Evolutionary conservation across 1,140 invertebrate species (phyloP).

Genomic region (Carposina sasakii): DNA sequence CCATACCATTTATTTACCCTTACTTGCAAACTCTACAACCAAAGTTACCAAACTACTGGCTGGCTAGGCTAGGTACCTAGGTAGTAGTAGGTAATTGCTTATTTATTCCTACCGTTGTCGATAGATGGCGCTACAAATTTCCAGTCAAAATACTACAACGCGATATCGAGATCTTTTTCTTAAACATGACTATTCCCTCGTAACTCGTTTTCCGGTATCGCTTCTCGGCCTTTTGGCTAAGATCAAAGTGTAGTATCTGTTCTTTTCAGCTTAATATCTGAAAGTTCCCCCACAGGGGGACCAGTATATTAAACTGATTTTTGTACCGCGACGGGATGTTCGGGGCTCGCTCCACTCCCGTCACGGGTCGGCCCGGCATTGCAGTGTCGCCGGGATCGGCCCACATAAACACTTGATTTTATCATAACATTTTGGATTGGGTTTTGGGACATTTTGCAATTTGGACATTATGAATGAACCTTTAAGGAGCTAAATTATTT

Average conservation of each 20-base stretch:
- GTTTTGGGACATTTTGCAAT: too few species aligned
- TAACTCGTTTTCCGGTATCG: neutral
- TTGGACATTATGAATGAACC: too few species aligned
- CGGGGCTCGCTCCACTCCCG: conserved; percentile 8
- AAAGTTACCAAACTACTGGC: too few species aligned
- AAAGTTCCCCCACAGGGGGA: conserved; percentile 6
- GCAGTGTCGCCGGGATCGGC: conserved; percentile 8
- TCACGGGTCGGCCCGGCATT: conserved; percentile 8
- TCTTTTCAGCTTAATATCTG: conserved; percentile 10
- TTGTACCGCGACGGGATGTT: conserved; percentile 5
- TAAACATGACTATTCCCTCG: neutral
- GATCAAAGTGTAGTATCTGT: conserved; percentile 10
- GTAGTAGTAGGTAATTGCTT: too few species aligned
- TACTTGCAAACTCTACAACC: too few species aligned
- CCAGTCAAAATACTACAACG: neutral
- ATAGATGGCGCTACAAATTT: too few species aligned
- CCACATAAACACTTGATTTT: too few species aligned
- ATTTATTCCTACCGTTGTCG: too few species aligned
- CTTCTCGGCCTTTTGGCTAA: conserved; percentile 9
- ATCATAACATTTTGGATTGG: too few species aligned
- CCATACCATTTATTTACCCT: too few species aligned
- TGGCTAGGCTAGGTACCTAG: neutral
- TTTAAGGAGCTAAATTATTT: too few species aligned
- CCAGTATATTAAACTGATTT: conserved; percentile 10
- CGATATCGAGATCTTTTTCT: neutral